Evolutionary conservation across 2,888 invertebrate genomes (phyloP).

Genomic region (Brachycybe producta): DNA sequence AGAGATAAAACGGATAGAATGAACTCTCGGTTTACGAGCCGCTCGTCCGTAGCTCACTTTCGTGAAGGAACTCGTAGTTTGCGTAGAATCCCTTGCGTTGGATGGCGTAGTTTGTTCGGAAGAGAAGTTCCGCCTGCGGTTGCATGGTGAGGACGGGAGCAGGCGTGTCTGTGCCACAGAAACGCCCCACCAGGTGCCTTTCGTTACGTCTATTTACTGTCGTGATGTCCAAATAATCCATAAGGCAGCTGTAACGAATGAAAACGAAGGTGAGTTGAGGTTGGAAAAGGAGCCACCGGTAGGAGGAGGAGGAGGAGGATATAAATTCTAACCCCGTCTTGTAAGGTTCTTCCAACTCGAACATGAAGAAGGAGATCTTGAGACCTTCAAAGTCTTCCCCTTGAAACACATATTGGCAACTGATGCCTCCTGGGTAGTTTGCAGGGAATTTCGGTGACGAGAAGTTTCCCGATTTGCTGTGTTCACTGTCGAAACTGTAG

Average conservation of each 20-base stretch:
- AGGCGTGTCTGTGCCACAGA: constrained; percentile 29
- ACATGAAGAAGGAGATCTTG: constrained; percentile 27
- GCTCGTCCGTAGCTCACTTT: constrained; percentile 25
- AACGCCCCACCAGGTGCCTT: constrained; percentile 28
- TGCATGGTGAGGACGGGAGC: constrained; percentile 29
- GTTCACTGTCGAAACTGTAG: constrained; percentile 6
- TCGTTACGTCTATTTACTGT: constrained; percentile 28
- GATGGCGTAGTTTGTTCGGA: constrained; percentile 29
- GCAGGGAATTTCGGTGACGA: constrained; percentile 29
- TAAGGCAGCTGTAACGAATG: constrained; percentile 26
- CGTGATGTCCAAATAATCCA: constrained; percentile 32
- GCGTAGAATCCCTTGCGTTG: constrained; percentile 29
- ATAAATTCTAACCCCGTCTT: constrained; percentile 27
- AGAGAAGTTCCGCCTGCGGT: constrained; percentile 30
- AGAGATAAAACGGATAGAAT: neutral
- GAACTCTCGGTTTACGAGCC: neutral
- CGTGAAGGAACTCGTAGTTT: constrained; percentile 30
- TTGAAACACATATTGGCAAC: constrained; percentile 26
- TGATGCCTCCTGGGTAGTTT: constrained; percentile 28
- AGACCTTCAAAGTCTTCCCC: constrained; percentile 30
- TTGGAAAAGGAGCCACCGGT: neutral
- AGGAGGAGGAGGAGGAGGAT: too few relatives aligned
- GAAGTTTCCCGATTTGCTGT: constrained; percentile 26
- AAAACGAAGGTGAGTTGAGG: neutral
- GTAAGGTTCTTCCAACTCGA: constrained; percentile 30